A percentile compares a stretch with the other conserved stretches of the same genome.
These are phyloP conservation scores for Marronus borbonicus DNA, from an alignment of 2,888 invertebrate genomes.

Conservation along the genomic window DNA sequence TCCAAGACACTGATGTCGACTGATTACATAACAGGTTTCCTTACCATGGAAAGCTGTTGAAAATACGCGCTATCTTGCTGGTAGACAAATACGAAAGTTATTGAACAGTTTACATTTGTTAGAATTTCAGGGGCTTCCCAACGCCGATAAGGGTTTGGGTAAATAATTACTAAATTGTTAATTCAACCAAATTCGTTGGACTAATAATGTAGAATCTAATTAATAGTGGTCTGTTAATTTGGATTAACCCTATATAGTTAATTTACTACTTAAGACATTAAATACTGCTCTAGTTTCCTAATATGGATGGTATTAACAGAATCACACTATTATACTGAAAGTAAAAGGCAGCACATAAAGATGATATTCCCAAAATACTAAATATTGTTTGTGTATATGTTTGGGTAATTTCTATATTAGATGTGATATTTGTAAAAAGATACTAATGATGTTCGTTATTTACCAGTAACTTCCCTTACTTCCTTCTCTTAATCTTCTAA, in stretches of 20 bases:
- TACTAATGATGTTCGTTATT: conserved; percentile 41
- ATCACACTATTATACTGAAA: background rate
- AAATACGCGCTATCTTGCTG: too few species aligned
- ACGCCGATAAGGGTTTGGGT: too few species aligned
- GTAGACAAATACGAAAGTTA: too few species aligned
- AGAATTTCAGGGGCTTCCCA: too few species aligned
- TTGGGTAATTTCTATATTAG: conserved; percentile 37
- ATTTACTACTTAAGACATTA: conserved; percentile 11
- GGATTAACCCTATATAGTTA: background rate
- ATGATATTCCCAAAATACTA: background rate
- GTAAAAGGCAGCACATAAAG: conserved; percentile 33
- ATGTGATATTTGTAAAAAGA: conserved; percentile 43
- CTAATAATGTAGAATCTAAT: too few species aligned
- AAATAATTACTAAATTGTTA: too few species aligned
- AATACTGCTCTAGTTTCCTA: background rate
- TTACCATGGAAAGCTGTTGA: too few species aligned
- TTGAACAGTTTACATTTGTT: too few species aligned
- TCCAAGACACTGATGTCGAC: too few species aligned
- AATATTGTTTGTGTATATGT: conserved; percentile 13
- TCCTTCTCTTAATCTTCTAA: background rate
- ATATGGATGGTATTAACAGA: background rate
- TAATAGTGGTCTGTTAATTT: too few species aligned
- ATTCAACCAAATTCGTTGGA: too few species aligned
- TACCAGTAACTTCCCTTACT: background rate
- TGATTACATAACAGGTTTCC: too few species aligned